Percentiles rank a stretch among this genome's conserved stretches.
These are phyloP conservation scores for Tetropium fuscum DNA, from an alignment of 2,888 invertebrate genomes.

Conservation along the genomic window DNA sequence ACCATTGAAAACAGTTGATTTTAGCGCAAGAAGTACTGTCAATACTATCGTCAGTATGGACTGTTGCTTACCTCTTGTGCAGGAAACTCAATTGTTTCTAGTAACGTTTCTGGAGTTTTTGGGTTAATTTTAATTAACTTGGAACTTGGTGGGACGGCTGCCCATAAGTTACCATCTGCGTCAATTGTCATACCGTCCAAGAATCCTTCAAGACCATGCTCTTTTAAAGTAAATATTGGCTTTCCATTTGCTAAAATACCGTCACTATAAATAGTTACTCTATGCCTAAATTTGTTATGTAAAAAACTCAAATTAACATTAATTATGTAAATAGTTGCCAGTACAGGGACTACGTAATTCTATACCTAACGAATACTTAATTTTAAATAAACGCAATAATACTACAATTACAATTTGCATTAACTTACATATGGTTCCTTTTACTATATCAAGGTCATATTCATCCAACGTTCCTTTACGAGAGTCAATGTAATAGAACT, in stretches of 20 bases:
- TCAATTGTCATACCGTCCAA: slow-evolving; percentile 77
- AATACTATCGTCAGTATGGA: too few species aligned
- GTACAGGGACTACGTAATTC: too few species aligned
- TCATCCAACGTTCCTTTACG: slow-evolving; percentile 73
- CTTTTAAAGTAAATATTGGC: slow-evolving; percentile 70
- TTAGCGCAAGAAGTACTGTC: too few species aligned
- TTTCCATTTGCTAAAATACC: slow-evolving; percentile 72
- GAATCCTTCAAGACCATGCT: slow-evolving; percentile 65
- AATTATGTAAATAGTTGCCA: too few species aligned
- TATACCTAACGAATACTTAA: too few species aligned
- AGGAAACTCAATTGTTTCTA: slow-evolving; percentile 74
- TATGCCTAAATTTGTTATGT: too few species aligned
- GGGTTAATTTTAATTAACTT: slow-evolving; percentile 72
- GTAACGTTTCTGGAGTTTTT: slow-evolving; percentile 66
- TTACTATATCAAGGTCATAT: slow-evolving; percentile 72
- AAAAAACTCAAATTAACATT: too few species aligned
- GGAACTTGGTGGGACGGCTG: slow-evolving; percentile 78
- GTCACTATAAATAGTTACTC: too few species aligned
- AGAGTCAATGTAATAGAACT: slow-evolving; percentile 84
- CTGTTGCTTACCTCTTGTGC: slow-evolving; percentile 75
- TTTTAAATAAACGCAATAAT: neutral
- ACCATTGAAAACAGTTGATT: too few species aligned
- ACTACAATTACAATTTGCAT: neutral
- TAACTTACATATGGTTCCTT: slow-evolving; percentile 65
- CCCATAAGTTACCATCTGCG: slow-evolving; percentile 81